Conservation (phyloP, 2,113 vertebrate species). For the Triplophysa rosa region DNA sequence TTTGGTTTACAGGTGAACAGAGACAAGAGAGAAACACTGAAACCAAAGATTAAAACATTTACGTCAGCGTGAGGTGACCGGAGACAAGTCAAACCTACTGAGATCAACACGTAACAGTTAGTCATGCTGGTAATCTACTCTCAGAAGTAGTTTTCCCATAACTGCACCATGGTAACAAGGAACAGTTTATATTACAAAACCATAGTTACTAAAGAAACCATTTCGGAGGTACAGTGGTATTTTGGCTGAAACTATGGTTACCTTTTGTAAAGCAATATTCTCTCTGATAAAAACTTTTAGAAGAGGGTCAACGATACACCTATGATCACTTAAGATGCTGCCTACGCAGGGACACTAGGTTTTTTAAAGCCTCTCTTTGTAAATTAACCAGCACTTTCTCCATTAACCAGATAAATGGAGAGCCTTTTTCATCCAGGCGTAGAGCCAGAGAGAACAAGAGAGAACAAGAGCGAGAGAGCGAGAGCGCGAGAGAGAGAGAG, state of each 20-base stretch:
- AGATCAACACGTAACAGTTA: not conserved
- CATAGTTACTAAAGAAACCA: not conserved
- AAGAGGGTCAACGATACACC: too few relatives aligned
- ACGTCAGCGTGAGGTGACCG: constrained; percentile 2
- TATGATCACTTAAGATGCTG: not conserved
- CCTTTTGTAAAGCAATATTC: too few relatives aligned
- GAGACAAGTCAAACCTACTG: not conserved
- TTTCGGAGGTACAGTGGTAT: too few relatives aligned
- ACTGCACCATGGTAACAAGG: too few relatives aligned
- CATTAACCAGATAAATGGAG: constrained; percentile 47
- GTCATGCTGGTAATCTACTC: not conserved
- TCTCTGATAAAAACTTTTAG: too few relatives aligned
- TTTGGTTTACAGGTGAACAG: too few relatives aligned
- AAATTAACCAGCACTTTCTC: constrained; percentile 13
- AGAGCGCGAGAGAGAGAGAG: not conserved
- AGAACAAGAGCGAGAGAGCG: too few relatives aligned
- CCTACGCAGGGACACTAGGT: not conserved
- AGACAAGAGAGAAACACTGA: too few relatives aligned
- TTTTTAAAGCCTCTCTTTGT: not conserved
- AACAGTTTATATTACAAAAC: not conserved
- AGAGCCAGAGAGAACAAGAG: not conserved
- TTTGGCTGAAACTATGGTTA: too few relatives aligned
- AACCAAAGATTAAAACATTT: not conserved
- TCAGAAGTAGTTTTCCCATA: too few relatives aligned
- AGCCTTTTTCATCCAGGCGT: constrained; percentile 31